Percentiles rank a stretch among this genome's conserved stretches.
Evolutionary conservation across 2,797 vertebrate genomes (phyloP).

Genomic region (Acropternis orthonyx): DNA sequence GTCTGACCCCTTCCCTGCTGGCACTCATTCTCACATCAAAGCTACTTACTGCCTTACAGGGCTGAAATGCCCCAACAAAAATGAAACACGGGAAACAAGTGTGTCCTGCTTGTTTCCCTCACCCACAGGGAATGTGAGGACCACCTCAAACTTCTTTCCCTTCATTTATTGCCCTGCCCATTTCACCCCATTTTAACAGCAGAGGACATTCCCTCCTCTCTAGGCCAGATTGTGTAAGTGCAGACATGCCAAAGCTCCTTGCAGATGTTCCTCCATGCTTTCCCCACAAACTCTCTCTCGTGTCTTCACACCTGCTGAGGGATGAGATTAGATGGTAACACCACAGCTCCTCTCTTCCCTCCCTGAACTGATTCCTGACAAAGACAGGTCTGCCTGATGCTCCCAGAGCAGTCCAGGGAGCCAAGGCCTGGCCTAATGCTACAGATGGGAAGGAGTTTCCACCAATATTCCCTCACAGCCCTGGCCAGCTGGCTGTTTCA

Average conservation of each 20-base stretch:
- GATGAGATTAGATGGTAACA: neutral
- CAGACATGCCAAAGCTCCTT: neutral
- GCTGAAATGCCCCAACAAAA: neutral
- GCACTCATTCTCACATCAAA: neutral
- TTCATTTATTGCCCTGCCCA: neutral
- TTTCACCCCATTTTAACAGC: neutral
- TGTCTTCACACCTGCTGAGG: neutral
- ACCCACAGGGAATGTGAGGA: neutral
- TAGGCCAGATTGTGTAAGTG: fast-evolving
- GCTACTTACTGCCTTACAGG: neutral
- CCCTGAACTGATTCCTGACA: neutral
- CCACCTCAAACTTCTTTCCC: neutral
- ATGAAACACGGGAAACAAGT: neutral
- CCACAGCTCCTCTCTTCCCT: neutral
- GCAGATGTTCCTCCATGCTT: neutral
- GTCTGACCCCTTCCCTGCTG: neutral
- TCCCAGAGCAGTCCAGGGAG: neutral
- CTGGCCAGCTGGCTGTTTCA: slow-evolving; percentile 13
- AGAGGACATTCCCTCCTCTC: neutral
- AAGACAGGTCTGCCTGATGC: neutral
- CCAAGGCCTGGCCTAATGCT: neutral
- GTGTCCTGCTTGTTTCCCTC: neutral
- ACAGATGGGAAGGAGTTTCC: slow-evolving; percentile 41
- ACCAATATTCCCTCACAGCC: neutral
- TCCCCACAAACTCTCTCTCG: fast-evolving